Evolutionary conservation across 2,888 invertebrate genomes (phyloP), one percentile per base, ranked within the genome.

Genomic region (Escarpia spicata): DNA sequence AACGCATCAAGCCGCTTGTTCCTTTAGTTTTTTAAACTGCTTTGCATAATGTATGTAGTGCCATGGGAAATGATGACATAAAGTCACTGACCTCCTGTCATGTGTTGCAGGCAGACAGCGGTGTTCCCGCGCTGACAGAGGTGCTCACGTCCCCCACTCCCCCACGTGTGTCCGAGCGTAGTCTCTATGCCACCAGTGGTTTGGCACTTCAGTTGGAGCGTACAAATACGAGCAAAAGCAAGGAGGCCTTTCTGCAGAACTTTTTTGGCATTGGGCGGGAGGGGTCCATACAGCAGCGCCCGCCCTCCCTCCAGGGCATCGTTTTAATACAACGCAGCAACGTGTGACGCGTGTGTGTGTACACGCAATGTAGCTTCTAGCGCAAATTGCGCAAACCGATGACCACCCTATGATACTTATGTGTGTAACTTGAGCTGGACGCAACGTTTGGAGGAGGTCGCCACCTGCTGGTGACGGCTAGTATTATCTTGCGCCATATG

Each of bases 171-270:
- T 75, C 75, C 6, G 75, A 75, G 26, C 75, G 75, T 26, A 75
- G 75, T 26, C 75, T 75, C 75, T 75, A 75, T 6, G 19, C 75
- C 75, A 75, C 26, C 19, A 75, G 75, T 75, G 75, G 75, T 15
- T 6, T 75, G 75, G 75, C 75, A 75, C 75, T 75, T 75, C 75
- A 75, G 75, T 75, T 75, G 75, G 75, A 75, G 75, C 26, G 75
- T 26, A 75, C 2, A 75, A 75, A 75, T 26, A n/a, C 75, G 2
- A 75, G n/a, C 75, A 75, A 75, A 26, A 26, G 75, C 75, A 75
- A 75, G 75, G 75, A 75, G 75, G 75, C 75, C 75, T 75, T 75
- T 75, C 75, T 75, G 26, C 75, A 75, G 75, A 75, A 75, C 75
- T 19, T 75, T 75, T 75, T 75, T 4, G 75, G 75, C 1, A 26